These are phyloP conservation scores for Oasisia sp. DNA, from an alignment of 2,888 invertebrate species.

Conservation along the genomic window DNA sequence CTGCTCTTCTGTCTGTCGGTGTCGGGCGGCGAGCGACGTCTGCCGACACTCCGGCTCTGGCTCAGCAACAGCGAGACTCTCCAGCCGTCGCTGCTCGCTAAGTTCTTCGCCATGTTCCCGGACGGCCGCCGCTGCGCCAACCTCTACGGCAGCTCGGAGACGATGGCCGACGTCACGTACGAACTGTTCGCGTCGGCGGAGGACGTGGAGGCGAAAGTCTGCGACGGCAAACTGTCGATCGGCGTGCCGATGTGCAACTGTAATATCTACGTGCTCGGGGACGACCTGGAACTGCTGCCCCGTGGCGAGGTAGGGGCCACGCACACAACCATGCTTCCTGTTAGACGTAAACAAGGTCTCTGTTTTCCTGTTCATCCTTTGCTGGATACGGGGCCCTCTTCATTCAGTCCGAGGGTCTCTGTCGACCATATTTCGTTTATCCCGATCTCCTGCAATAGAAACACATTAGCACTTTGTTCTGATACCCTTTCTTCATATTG, in stretches of 20 bases:
- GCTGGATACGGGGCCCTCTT: too few species aligned
- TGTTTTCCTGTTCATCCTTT: too few species aligned
- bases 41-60: slow-evolving; percentile 75
- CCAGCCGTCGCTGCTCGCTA: slow-evolving; percentile 75
- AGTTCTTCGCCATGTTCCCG: slow-evolving; percentile 80
- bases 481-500: too few species aligned
- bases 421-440: too few species aligned
- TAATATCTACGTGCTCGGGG: slow-evolving; percentile 81
- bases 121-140: slow-evolving; percentile 78
- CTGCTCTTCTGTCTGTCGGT: slow-evolving; percentile 32
- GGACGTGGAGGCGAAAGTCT: slow-evolving; percentile 40
- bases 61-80: slow-evolving; percentile 88
- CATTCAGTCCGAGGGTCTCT: too few species aligned
- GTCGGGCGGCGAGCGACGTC: slow-evolving; percentile 65
- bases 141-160: slow-evolving; percentile 90
- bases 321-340: slow-evolving; percentile 65
- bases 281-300: slow-evolving; percentile 75
- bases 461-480: too few species aligned
- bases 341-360: background rate
- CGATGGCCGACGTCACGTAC: slow-evolving; percentile 90
- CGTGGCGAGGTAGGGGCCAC: slow-evolving; percentile 71
- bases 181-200: slow-evolving; percentile 73
- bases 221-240: slow-evolving; percentile 78
- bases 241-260: slow-evolving; percentile 85
- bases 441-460: too few species aligned